A percentile compares a stretch with the other conserved stretches of the same genome.
Conservation (phyloP, 2,888 invertebrate species). For the Phalangium opilio region DNA sequence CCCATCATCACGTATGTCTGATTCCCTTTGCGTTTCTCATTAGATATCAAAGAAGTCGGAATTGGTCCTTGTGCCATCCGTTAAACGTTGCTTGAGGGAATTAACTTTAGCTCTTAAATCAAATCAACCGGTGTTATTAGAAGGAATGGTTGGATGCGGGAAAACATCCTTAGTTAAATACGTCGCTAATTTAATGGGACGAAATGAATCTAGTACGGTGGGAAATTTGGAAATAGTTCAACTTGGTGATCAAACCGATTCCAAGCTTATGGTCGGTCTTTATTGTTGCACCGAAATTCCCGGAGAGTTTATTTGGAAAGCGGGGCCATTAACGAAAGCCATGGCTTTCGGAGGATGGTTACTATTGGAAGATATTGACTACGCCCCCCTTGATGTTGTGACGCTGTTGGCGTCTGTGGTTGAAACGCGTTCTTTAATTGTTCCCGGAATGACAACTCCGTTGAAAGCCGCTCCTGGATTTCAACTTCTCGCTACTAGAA, state of each 20-base stretch:
- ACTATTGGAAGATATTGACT: conserved; percentile 86
- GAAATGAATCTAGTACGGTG: conserved; percentile 23
- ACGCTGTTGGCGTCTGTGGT: conserved; percentile 69
- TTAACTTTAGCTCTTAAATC: conserved; percentile 29
- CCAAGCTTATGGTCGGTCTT: conserved; percentile 72
- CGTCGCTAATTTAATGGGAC: conserved; percentile 61
- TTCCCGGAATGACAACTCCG: conserved; percentile 75
- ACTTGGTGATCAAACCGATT: conserved; percentile 90
- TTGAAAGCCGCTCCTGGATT: conserved; percentile 68
- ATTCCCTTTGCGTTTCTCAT: no score
- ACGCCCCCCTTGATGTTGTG: conserved; percentile 80
- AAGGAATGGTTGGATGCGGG: conserved; percentile 85
- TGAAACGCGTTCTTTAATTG: conserved; percentile 61
- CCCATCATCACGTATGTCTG: no score
- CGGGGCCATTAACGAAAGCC: conserved; percentile 76
- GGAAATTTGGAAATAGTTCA: conserved; percentile 66
- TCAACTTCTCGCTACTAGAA: conserved; percentile 68
- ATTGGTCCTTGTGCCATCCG: conserved; percentile 10
- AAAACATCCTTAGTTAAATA: conserved; percentile 82
- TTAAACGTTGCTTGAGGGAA: conserved; percentile 7
- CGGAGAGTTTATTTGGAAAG: conserved; percentile 92
- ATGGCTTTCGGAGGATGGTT: conserved; percentile 77
- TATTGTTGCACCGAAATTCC: conserved; percentile 91
- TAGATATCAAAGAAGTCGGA: background rate
- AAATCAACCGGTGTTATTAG: conserved; percentile 48